A percentile compares a stretch with the other conserved stretches of the same genome.
Conservation (phyloP, 2,113 vertebrate species). For the Haemorhous mexicanus region DNA sequence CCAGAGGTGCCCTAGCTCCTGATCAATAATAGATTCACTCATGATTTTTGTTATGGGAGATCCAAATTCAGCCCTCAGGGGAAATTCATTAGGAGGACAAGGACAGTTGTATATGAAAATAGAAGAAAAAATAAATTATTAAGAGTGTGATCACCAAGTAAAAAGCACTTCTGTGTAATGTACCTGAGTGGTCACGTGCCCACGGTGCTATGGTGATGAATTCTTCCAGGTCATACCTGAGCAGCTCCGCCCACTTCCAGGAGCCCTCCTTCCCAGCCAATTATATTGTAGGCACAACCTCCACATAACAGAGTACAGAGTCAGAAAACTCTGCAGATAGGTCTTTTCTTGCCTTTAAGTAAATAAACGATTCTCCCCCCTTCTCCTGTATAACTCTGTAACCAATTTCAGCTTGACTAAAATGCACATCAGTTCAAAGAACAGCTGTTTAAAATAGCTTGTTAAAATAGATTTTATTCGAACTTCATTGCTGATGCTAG, state of each 20-base stretch:
- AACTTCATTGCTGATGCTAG: background rate
- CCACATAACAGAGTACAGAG: background rate
- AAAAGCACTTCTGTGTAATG: background rate
- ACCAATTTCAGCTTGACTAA: background rate
- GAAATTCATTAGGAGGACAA: background rate
- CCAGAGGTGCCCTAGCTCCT: background rate
- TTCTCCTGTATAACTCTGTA: background rate
- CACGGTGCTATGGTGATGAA: background rate
- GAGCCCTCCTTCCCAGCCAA: background rate
- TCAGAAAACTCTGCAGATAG: background rate
- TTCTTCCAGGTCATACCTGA: background rate
- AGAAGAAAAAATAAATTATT: background rate
- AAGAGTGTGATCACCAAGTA: background rate
- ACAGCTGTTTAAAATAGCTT: background rate
- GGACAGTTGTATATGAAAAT: background rate
- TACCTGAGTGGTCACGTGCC: background rate
- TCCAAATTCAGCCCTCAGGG: background rate
- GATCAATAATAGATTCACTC: background rate
- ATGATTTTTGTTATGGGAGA: background rate
- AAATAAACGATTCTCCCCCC: background rate
- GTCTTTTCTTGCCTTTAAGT: background rate
- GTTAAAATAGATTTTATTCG: conserved; percentile 54
- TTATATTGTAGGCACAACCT: background rate
- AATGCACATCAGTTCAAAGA: conserved; percentile 6
- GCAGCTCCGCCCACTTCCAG: background rate